phyloP scores from a whole-genome alignment of 2,888 invertebrate genomes.

The Arge pagana region DNA sequence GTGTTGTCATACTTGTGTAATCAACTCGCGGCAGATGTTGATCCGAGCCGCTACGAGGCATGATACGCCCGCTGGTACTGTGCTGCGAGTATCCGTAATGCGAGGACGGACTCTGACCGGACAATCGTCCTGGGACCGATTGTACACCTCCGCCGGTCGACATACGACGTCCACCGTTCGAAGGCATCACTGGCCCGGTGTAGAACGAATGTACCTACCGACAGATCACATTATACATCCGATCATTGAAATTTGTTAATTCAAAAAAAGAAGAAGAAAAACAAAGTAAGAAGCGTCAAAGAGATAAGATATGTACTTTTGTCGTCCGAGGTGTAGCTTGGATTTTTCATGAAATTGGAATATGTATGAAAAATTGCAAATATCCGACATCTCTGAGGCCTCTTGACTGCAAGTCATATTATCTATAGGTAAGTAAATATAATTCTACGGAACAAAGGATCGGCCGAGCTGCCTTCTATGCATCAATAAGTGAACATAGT shows the following conservation, averaged over 20 bases:
- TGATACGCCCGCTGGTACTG: constrained; percentile 60
- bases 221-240: constrained; percentile 14
- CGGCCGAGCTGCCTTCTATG: too few species aligned
- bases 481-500: too few species aligned
- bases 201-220: constrained; percentile 81
- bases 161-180: constrained; percentile 65
- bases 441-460: too few species aligned
- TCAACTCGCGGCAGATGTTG: constrained; percentile 87
- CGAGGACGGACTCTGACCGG: constrained; percentile 60
- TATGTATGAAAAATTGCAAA: too few species aligned
- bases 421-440: too few species aligned
- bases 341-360: too few species aligned
- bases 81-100: constrained; percentile 61
- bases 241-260: constrained; percentile 2
- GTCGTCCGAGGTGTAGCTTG: too few species aligned
- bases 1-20: constrained; percentile 73
- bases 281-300: too few species aligned
- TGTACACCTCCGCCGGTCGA: constrained; percentile 68
- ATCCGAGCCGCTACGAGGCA: constrained; percentile 90
- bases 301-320: too few species aligned
- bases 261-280: too few species aligned
- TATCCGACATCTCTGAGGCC: too few species aligned
- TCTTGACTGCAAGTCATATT: too few species aligned
- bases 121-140: constrained; percentile 55
- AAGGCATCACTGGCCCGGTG: constrained; percentile 61